Evolutionary conservation across 2,113 vertebrate genomes (phyloP).

Genomic region (Cynocephalus volans): DNA sequence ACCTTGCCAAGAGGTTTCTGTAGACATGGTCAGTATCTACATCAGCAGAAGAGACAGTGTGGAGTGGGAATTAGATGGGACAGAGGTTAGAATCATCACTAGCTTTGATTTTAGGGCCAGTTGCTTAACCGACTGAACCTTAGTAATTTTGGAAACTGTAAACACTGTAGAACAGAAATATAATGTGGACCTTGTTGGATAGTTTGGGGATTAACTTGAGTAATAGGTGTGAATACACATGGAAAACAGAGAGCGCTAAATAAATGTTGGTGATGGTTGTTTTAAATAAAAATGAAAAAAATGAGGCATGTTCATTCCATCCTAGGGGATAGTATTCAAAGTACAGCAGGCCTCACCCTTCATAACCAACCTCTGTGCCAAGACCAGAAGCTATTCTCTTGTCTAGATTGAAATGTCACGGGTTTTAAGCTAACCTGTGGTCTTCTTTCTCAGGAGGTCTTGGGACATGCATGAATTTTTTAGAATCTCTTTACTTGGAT

Average conservation of each 20-base stretch:
- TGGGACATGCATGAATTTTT: neutral
- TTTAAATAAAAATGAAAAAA: slow-evolving; percentile 45
- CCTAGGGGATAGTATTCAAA: neutral
- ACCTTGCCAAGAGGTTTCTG: neutral
- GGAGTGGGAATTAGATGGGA: neutral
- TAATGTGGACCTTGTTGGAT: neutral
- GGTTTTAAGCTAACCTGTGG: neutral
- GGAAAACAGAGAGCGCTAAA: neutral
- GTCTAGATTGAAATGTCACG: neutral
- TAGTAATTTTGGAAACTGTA: neutral
- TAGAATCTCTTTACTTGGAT: neutral
- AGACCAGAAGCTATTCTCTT: neutral
- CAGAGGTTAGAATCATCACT: neutral
- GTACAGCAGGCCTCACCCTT: neutral
- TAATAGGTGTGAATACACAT: neutral
- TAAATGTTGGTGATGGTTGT: neutral
- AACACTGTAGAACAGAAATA: neutral
- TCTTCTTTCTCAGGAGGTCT: neutral
- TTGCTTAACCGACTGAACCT: neutral
- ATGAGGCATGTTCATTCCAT: neutral
- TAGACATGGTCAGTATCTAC: neutral
- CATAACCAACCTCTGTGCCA: neutral
- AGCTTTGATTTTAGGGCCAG: neutral
- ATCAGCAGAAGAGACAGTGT: neutral
- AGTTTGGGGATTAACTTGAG: neutral